Conservation (phyloP, 2,888 invertebrate species). For the Campoletis raptor region DNA sequence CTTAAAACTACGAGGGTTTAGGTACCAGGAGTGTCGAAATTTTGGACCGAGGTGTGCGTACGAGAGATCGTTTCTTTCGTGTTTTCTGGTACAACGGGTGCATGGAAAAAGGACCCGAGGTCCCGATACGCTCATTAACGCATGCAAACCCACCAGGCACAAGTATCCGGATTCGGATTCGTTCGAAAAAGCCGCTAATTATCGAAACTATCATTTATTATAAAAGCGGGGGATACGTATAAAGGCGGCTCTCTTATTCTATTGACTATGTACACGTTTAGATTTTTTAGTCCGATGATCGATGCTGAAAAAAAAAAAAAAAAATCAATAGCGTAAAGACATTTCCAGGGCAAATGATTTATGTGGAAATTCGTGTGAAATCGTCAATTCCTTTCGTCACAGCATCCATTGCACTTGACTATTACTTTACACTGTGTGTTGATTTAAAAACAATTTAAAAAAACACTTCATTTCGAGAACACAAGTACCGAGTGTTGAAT, state of each 20-base stretch:
- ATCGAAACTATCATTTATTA: conserved; percentile 83
- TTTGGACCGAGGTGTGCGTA: conserved; percentile 17
- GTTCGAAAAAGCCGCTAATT: conserved; percentile 81
- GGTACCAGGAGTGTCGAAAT: conserved; percentile 33
- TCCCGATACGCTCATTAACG: conserved; percentile 65
- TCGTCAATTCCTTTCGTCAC: conserved; percentile 1
- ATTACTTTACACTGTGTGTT: not conserved
- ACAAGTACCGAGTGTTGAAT: not conserved
- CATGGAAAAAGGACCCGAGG: conserved; percentile 47
- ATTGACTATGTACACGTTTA: not conserved
- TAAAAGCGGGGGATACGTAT: conserved; percentile 63
- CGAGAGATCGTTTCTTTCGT: conserved; percentile 24
- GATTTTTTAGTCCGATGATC: conserved; percentile 47
- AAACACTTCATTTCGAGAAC: not conserved
- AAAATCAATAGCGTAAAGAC: conserved; percentile 12
- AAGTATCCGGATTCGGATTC: conserved; percentile 16
- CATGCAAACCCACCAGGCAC: conserved; percentile 59
- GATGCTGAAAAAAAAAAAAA: conserved; percentile 35
- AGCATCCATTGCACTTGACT: not conserved
- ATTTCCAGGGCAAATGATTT: conserved; percentile 44
- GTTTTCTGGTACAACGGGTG: conserved; percentile 27
- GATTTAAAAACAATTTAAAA: not conserved
- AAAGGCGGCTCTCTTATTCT: not conserved
- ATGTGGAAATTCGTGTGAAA: conserved; percentile 37
- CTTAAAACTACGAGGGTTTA: not conserved